Conservation (phyloP, 2,797 vertebrate species). For the Enoplosus armatus region DNA sequence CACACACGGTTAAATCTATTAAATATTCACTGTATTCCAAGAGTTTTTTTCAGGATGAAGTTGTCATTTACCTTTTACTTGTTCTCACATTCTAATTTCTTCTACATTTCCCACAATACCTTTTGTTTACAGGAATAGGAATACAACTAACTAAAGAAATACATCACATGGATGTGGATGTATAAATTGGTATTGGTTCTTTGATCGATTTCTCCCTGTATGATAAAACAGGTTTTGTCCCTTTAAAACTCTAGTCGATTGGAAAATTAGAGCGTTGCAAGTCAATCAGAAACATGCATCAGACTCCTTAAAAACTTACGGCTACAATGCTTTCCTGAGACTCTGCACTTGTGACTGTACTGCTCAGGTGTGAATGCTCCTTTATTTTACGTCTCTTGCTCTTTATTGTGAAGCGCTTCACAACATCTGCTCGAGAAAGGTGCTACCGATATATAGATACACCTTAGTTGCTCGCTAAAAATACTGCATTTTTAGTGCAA, state of each 20-base stretch:
- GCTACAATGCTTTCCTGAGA: background rate
- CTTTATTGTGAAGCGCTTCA: background rate
- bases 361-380: background rate
- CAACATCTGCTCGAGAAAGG: background rate
- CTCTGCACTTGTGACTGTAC: background rate
- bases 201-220: background rate
- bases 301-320: too few relatives aligned
- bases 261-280: too few relatives aligned
- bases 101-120: background rate
- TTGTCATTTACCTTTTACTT: background rate
- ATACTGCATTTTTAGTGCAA: slow-evolving; percentile 20
- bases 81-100: background rate
- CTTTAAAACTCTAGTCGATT: background rate
- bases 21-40: background rate
- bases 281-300: background rate
- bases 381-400: background rate
- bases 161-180: background rate
- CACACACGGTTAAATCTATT: background rate
- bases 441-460: background rate
- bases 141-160: background rate
- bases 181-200: background rate
- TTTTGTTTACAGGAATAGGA: background rate
- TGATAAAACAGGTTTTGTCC: background rate
- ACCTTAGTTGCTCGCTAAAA: background rate
- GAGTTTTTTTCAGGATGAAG: background rate